Evolutionary conservation across 2,797 vertebrate species (phyloP).

Genomic region (Tympanoctomys barrerae): DNA sequence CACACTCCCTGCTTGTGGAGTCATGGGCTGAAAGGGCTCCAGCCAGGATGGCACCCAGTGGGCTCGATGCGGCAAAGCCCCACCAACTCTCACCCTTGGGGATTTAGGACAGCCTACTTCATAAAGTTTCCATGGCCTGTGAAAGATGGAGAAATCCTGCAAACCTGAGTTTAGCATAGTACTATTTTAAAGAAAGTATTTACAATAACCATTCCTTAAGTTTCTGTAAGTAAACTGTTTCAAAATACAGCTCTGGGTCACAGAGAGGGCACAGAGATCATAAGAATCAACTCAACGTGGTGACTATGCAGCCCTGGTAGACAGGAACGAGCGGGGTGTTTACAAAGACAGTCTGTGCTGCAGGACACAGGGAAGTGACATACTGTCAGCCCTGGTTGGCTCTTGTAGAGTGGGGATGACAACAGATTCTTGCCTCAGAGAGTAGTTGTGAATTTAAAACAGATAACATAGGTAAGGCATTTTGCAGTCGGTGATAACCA

Average conservation of each 20-base stretch:
- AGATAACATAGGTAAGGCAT: not conserved
- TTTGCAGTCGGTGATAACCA: too few relatives aligned
- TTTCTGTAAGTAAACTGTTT: not conserved
- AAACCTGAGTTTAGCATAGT: not conserved
- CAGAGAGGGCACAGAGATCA: not conserved
- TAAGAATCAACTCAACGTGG: not conserved
- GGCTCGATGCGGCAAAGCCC: not conserved
- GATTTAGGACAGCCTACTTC: not conserved
- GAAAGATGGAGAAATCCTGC: not conserved
- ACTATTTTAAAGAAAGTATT: not conserved
- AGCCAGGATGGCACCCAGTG: not conserved
- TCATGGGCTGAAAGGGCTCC: not conserved
- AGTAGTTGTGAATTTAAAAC: not conserved
- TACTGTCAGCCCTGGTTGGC: not conserved
- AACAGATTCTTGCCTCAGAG: not conserved
- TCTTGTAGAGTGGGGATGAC: not conserved
- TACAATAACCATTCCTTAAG: not conserved
- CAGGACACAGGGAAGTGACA: not conserved
- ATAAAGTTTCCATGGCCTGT: not conserved
- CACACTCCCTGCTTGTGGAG: not conserved
- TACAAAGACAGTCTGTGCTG: not conserved
- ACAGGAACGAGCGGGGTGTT: not conserved
- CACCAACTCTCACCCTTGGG: not conserved
- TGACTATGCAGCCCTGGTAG: not conserved
- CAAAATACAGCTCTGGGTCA: not conserved